A percentile compares a stretch with the other conserved stretches of the same genome.
Evolutionary conservation across 2,888 invertebrate species (phyloP).

Genomic region (Hirtodrosophila trivittata): DNA sequence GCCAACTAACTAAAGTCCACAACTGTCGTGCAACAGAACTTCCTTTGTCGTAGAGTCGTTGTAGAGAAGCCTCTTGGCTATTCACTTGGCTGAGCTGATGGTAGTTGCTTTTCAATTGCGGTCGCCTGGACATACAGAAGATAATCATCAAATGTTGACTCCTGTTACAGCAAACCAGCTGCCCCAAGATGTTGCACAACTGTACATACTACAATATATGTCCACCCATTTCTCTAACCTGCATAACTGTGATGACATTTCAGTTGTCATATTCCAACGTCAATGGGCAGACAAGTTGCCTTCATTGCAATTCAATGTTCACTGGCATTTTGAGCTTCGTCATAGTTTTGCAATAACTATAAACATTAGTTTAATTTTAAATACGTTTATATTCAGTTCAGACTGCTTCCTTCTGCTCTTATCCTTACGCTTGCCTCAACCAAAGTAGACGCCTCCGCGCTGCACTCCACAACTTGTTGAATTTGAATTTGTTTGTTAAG

Average conservation of each 20-base stretch:
- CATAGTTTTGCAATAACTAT: conserved; percentile 63
- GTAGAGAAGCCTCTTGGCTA: not conserved
- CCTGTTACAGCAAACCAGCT: conserved; percentile 8
- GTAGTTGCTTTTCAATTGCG: conserved; percentile 39
- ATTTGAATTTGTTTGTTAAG: conserved; percentile 60
- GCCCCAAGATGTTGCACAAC: conserved; percentile 18
- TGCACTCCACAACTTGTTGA: conserved; percentile 56
- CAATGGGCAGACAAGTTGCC: conserved; percentile 37
- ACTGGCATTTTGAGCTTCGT: conserved; percentile 61
- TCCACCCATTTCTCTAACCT: not conserved
- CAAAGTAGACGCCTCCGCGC: not conserved
- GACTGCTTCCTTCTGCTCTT: not conserved
- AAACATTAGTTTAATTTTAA: conserved; percentile 72
- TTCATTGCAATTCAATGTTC: conserved; percentile 65
- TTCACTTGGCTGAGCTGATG: conserved; percentile 13
- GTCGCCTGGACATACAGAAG: conserved; percentile 38
- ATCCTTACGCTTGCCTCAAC: not conserved
- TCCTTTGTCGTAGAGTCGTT: no score
- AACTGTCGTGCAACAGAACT: not conserved
- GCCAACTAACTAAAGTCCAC: conserved; percentile 9
- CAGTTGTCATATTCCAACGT: conserved; percentile 33
- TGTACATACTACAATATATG: no score
- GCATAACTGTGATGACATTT: conserved; percentile 30
- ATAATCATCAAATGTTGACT: conserved; percentile 33
- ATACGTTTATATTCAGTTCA: conserved; percentile 60